Evolutionary conservation across 1,140 invertebrate genomes (phyloP).

Genomic region (Samia ricini): DNA sequence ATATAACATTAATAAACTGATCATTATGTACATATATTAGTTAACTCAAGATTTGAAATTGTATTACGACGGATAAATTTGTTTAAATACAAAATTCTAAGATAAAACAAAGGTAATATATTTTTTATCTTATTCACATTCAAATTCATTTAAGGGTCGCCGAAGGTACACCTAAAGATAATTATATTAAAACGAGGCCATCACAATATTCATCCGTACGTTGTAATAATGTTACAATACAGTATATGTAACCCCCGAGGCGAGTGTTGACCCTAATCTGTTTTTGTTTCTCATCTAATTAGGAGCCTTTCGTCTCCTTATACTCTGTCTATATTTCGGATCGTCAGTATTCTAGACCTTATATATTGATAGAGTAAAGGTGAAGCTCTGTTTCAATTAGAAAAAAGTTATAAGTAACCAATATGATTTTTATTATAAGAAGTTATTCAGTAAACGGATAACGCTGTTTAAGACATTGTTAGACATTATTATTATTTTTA

Average conservation of each 20-base stretch:
- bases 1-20: too few species aligned
- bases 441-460: too few species aligned
- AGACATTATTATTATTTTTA: too few species aligned
- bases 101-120: background rate
- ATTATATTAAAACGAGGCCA: constrained; percentile 34
- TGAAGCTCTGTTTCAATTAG: background rate
- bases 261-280: constrained; percentile 40
- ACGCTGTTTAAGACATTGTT: too few species aligned
- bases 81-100: background rate
- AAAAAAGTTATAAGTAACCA: background rate
- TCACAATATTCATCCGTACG: constrained; percentile 15
- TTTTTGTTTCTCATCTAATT: constrained; percentile 54
- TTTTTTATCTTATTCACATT: background rate
- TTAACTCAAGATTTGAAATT: background rate
- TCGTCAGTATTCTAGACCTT: constrained; percentile 17
- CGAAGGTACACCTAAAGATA: constrained; percentile 11
- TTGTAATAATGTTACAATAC: constrained; percentile 23
- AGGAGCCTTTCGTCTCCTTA: constrained; percentile 36
- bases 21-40: too few species aligned
- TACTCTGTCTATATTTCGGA: constrained; percentile 42
- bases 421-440: too few species aligned
- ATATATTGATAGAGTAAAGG: constrained; percentile 26
- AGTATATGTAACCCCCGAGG: constrained; percentile 21
- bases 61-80: background rate
- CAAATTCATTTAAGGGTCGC: background rate